Percentiles rank a stretch among this genome's conserved stretches.
Conservation (phyloP, 2,888 invertebrate genomes). For the Agapetus fuscipes region DNA sequence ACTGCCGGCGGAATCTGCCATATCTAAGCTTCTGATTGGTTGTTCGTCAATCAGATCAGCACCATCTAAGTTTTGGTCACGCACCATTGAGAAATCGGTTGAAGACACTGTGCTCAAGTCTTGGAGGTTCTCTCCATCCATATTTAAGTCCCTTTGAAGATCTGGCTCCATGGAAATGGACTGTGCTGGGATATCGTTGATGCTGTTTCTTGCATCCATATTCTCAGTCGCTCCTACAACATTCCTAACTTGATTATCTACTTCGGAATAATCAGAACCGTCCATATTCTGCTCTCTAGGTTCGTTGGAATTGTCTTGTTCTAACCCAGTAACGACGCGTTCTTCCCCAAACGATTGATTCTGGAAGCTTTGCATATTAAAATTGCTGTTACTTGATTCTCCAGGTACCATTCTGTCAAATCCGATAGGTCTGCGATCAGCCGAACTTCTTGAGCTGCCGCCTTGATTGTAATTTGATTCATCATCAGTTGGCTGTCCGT, state of each 20-base stretch:
- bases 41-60: slow-evolving; percentile 33
- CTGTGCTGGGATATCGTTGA: slow-evolving; percentile 24
- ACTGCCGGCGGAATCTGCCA: slow-evolving; percentile 27
- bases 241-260: slow-evolving; percentile 29
- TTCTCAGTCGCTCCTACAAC: slow-evolving; percentile 28
- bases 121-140: slow-evolving; percentile 51
- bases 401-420: slow-evolving; percentile 54
- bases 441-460: slow-evolving; percentile 23
- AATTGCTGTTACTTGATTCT: slow-evolving; percentile 45
- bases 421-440: slow-evolving; percentile 42
- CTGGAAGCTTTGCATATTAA: slow-evolving; percentile 32
- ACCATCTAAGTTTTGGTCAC: slow-evolving; percentile 45
- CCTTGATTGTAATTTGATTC: slow-evolving; percentile 29
- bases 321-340: slow-evolving; percentile 45
- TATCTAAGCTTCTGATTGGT: slow-evolving; percentile 28
- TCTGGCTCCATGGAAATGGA: slow-evolving; percentile 25
- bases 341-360: slow-evolving; percentile 35
- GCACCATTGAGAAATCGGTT: slow-evolving; percentile 31
- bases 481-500: slow-evolving; percentile 36
- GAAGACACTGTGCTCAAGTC: slow-evolving; percentile 34
- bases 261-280: slow-evolving; percentile 38
- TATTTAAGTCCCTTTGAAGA: slow-evolving; percentile 42
- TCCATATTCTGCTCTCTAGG: slow-evolving; percentile 38
- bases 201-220: slow-evolving; percentile 25
- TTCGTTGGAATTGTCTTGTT: slow-evolving; percentile 25